phyloP scores from a whole-genome alignment of 2,888 invertebrate genomes.

The Chironomus riparius region DNA sequence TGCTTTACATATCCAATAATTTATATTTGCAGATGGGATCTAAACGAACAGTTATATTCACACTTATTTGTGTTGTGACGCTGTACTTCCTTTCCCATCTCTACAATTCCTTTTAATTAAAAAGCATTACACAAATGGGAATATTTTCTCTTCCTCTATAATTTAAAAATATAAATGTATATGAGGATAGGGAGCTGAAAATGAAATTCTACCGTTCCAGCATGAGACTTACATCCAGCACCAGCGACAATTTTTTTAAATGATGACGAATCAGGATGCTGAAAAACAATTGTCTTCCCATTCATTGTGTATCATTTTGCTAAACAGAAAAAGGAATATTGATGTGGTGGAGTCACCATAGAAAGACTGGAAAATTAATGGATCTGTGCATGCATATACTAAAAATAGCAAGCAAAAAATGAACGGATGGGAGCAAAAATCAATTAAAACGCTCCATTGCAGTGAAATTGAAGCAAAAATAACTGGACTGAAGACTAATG shows the following conservation, averaged over 20 bases:
- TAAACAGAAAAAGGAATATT: neutral
- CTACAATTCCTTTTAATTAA: neutral
- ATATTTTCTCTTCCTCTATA: neutral
- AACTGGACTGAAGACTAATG: constrained; percentile 2
- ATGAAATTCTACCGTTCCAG: neutral
- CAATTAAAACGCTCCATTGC: constrained; percentile 4
- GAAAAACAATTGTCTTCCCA: too few relatives aligned
- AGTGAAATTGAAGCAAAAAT: neutral
- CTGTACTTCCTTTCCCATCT: neutral
- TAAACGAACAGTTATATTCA: neutral
- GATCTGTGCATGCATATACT: neutral
- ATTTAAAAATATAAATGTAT: neutral
- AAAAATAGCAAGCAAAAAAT: neutral
- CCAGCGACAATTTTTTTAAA: neutral
- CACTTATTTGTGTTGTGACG: neutral
- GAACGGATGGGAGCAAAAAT: neutral
- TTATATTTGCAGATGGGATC: constrained; percentile 4
- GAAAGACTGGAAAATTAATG: neutral
- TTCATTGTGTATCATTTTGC: too few relatives aligned
- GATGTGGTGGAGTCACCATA: neutral
- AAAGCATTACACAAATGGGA: constrained; percentile 1
- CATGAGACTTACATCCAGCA: neutral
- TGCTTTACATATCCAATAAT: constrained; percentile 7
- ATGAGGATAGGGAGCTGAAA: neutral
- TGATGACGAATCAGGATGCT: neutral